Base-by-base conservation (phyloP, 2,113 vertebrate genomes). In the Cyphomyrus discorhynchus region DNA sequence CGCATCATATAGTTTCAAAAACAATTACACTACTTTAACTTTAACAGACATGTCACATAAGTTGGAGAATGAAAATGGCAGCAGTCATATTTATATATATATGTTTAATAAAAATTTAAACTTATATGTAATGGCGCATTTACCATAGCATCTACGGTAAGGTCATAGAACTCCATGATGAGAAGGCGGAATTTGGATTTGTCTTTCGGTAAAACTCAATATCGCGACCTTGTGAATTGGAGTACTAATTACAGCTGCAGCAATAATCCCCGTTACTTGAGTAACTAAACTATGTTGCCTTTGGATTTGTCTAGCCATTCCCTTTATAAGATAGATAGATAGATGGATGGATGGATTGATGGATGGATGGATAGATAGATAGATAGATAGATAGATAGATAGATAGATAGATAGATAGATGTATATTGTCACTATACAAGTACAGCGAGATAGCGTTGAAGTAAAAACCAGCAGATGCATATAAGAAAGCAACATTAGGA, bases 151-250 rank as follows among this genome's bases (percentile, higher is more conserved):
- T 6, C 46, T 92, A 89, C 91, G 90, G 80, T 91, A 87, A 46
- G 39, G 11, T 77, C 58, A 8, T 31, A 85, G 52, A 42, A 89
- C 80, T 87, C 62, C 27, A 89, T 87, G 86, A 91, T 92, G 92
- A 92, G 92, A 92, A 91, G 58, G 92, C 92, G 90, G 88, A 92
- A 90, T 87, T 88, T 88, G 82, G 31, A 5, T 49, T 27, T 87
- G 21, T 31, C 3, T 39, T 46, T n/a, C 21, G 5, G 21, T 27
- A 52, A 83, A 88, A 89, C 52, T 27, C 1, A 82, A 86, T 46
- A 89, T 89, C 87, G 91, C 49, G 89, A 89, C 89, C 91, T 21
- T 50, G 90, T 42, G 56, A 27, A 8, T 2, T 39, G 92, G 80
- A 88, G 90, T 87, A 85, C 53, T 45, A 86, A 88, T 88, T 50